Evolutionary conservation across 2,113 vertebrate species (phyloP).

Genomic region (Melanostigma gelatinosum): DNA sequence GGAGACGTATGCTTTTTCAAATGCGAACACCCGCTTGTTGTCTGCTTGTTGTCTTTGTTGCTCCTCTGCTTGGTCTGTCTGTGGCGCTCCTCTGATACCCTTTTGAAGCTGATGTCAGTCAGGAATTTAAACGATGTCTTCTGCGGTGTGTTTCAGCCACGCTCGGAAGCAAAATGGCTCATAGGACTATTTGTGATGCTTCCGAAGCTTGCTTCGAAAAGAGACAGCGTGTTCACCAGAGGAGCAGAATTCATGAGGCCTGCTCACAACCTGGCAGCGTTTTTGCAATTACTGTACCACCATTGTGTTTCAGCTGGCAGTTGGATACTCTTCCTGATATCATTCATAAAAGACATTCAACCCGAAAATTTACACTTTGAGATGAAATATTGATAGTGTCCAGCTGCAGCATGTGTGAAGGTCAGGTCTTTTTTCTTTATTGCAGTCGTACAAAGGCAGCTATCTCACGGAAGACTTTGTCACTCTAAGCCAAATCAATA

Average conservation of each 20-base stretch:
- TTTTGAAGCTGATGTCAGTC: conserved; percentile 51
- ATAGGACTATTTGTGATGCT: conserved; percentile 10
- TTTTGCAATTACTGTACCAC: conserved; percentile 9
- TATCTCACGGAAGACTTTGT: conserved; percentile 75
- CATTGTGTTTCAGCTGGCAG: conserved; percentile 3
- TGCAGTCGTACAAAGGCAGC: conserved; percentile 70
- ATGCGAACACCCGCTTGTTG: conserved; percentile 4
- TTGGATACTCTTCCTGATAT: neutral
- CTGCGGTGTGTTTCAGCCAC: conserved; percentile 19
- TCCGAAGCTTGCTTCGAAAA: conserved; percentile 42
- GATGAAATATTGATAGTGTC: conserved; percentile 65
- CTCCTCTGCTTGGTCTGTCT: conserved; percentile 12
- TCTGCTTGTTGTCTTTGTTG: conserved; percentile 13
- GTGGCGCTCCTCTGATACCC: neutral
- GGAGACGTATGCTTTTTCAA: neutral
- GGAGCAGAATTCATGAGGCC: conserved; percentile 23
- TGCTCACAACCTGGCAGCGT: conserved; percentile 17
- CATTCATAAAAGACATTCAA: neutral
- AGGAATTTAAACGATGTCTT: conserved; percentile 35
- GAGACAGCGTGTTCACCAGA: conserved; percentile 25
- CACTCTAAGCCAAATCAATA: conserved; percentile 79
- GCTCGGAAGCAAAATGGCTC: conserved; percentile 18
- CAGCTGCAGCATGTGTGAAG: conserved; percentile 52
- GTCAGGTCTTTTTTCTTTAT: conserved; percentile 68
- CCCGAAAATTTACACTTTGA: conserved; percentile 18